These are phyloP conservation scores for Australoheros scitulus DNA, from an alignment of 2,113 vertebrate species.

Conservation along the genomic window DNA sequence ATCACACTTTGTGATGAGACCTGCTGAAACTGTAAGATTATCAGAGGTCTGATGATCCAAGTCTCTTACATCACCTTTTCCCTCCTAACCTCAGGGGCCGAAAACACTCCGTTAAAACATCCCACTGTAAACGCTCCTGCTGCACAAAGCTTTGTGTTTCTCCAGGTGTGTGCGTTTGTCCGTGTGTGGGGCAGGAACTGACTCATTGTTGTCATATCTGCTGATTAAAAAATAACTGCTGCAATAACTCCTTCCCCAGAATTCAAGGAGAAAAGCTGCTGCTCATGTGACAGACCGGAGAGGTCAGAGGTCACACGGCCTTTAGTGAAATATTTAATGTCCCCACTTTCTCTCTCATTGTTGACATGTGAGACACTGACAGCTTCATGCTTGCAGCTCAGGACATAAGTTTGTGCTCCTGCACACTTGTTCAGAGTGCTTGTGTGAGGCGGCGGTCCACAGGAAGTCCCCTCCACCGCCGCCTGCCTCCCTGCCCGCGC, in stretches of 20 bases:
- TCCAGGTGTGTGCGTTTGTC: not conserved
- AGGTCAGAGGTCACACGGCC: not conserved
- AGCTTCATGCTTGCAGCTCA: too few species aligned
- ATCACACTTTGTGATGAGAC: too few species aligned
- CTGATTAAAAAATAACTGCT: not conserved
- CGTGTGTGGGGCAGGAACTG: too few species aligned
- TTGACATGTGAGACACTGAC: too few species aligned
- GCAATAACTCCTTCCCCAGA: not conserved
- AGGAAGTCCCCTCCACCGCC: not conserved
- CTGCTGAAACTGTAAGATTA: not conserved
- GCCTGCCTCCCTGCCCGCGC: not conserved
- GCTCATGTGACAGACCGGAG: not conserved
- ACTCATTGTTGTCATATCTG: not conserved
- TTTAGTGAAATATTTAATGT: too few species aligned
- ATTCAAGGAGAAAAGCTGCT: not conserved
- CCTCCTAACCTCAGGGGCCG: rapidly evolving
- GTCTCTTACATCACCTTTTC: not conserved
- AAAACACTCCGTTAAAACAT: not conserved
- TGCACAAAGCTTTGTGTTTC: not conserved
- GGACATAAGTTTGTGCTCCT: too few species aligned
- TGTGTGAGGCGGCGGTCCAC: not conserved
- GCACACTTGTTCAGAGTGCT: not conserved
- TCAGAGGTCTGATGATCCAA: rapidly evolving
- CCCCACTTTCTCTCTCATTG: too few species aligned
- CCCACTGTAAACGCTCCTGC: rapidly evolving